Evolutionary conservation across 2,888 invertebrate genomes (phyloP).

Genomic region (Athripsodes cinereus): DNA sequence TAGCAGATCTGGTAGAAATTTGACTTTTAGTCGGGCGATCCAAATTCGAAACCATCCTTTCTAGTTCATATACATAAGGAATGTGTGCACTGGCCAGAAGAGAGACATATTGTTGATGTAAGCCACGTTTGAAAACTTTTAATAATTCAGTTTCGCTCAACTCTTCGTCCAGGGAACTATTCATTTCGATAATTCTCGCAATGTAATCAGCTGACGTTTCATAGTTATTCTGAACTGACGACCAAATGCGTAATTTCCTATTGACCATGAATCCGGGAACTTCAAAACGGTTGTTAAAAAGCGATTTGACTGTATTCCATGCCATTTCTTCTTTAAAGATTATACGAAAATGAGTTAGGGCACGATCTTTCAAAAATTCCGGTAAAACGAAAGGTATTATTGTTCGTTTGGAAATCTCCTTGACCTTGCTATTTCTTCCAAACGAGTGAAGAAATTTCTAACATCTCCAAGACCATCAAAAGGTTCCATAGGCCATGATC

Average conservation of each 20-base stretch:
- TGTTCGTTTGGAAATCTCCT: not conserved
- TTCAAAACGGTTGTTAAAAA: not conserved
- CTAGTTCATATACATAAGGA: not conserved
- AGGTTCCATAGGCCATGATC: not conserved
- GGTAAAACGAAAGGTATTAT: too few relatives aligned
- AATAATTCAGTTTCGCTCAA: not conserved
- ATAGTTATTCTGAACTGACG: too few relatives aligned
- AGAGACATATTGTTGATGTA: not conserved
- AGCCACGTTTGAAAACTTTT: too few relatives aligned
- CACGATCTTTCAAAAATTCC: slow-evolving; percentile 1
- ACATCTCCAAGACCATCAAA: not conserved
- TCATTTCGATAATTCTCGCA: not conserved
- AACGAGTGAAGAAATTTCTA: not conserved
- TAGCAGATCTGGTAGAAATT: not conserved
- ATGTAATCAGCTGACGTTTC: too few relatives aligned
- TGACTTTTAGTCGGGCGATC: not conserved
- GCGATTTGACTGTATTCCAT: not conserved
- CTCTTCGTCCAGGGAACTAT: not conserved
- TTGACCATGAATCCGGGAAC: too few relatives aligned
- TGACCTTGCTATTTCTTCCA: not conserved
- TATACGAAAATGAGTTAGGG: not conserved
- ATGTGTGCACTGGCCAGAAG: not conserved
- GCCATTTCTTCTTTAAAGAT: not conserved
- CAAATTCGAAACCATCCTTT: not conserved
- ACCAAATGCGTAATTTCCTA: too few relatives aligned